These are phyloP conservation scores for Donacobius atricapilla DNA, from an alignment of 2,113 vertebrate species.

Conservation along the genomic window DNA sequence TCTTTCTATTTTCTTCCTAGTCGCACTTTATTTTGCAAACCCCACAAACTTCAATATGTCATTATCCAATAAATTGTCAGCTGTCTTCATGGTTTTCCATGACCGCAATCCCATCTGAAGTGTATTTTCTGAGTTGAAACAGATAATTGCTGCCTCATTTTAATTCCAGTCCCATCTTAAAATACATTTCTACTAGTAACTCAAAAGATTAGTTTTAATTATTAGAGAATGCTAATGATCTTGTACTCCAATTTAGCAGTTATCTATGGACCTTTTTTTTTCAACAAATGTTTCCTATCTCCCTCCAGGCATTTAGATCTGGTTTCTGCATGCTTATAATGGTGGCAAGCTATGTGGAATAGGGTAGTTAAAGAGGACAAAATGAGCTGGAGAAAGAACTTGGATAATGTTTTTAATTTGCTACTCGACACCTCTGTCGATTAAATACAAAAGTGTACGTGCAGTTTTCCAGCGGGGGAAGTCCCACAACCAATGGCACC, in stretches of 20 bases:
- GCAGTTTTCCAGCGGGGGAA: background rate
- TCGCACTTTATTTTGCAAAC: background rate
- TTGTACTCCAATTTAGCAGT: background rate
- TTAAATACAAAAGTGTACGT: background rate
- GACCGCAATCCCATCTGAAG: background rate
- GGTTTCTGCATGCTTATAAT: background rate
- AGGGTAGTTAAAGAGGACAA: background rate
- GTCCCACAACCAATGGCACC: background rate
- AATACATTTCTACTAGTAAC: background rate
- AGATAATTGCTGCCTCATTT: background rate
- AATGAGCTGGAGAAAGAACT: background rate
- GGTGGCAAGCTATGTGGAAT: background rate
- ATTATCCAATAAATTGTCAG: background rate
- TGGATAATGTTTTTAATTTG: background rate
- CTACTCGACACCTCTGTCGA: background rate
- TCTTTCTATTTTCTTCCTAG: background rate
- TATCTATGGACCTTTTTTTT: background rate
- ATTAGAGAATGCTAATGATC: background rate
- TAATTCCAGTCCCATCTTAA: background rate
- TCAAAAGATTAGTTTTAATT: background rate
- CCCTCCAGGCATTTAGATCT: background rate
- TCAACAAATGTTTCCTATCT: background rate
- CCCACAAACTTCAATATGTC: background rate
- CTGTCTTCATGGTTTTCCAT: background rate
- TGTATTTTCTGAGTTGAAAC: background rate